Percentiles rank a stretch among this genome's conserved stretches.
These are phyloP conservation scores for Nyctibius grandis DNA, from an alignment of 2,797 vertebrate genomes.

Conservation along the genomic window DNA sequence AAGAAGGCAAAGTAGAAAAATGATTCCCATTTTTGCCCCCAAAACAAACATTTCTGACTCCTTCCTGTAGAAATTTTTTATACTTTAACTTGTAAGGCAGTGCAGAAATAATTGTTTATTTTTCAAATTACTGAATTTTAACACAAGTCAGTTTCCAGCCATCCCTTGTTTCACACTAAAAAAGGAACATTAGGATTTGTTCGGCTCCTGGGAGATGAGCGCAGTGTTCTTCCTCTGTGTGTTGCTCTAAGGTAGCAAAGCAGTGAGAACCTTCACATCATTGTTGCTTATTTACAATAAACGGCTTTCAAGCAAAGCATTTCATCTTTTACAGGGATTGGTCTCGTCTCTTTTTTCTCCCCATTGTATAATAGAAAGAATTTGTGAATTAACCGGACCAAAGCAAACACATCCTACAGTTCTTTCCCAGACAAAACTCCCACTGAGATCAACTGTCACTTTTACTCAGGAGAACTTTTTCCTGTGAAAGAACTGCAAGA, in stretches of 20 bases:
- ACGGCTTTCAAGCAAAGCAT: neutral
- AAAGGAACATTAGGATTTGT: neutral
- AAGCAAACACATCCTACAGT: slow-evolving; percentile 2
- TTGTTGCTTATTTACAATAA: neutral
- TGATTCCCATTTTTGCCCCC: neutral
- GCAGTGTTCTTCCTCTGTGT: neutral
- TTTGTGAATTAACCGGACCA: slow-evolving; percentile 12
- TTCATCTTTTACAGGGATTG: neutral
- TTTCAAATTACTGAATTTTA: neutral
- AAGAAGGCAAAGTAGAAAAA: neutral
- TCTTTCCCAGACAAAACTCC: slow-evolving; percentile 36
- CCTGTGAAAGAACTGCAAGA: neutral
- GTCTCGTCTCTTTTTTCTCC: neutral
- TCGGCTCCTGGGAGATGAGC: neutral
- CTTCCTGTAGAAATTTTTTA: neutral
- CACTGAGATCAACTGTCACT: slow-evolving; percentile 43
- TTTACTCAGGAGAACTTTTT: slow-evolving; percentile 12
- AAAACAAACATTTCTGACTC: neutral
- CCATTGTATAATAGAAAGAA: neutral
- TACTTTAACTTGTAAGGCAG: neutral
- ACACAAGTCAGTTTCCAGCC: neutral
- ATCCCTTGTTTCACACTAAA: neutral
- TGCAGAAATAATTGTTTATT: neutral
- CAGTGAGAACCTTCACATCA: neutral
- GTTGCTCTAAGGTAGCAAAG: neutral